phyloP scores from a whole-genome alignment of 2,113 vertebrate species.

The Noctilio leporinus region DNA sequence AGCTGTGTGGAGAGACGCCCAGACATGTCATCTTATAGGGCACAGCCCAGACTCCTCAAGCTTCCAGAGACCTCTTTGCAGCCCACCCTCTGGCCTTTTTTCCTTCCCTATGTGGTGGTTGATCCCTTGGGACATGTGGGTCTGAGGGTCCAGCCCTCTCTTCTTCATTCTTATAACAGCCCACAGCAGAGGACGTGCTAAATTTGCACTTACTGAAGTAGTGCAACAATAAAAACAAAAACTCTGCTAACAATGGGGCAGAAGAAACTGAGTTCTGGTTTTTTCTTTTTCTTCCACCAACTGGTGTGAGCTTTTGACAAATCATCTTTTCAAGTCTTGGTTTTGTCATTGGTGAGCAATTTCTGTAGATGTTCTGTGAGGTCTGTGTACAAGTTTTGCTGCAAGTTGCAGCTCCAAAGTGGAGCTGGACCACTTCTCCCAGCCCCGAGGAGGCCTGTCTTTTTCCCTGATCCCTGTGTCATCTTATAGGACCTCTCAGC shows the following conservation, averaged over 20 bases:
- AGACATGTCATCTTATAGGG: not conserved
- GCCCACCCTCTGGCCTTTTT: not conserved
- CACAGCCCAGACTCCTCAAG: not conserved
- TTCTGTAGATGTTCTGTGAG: not conserved
- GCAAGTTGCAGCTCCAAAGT: not conserved
- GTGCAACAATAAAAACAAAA: not conserved
- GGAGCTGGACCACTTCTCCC: not conserved
- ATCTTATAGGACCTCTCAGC: not conserved
- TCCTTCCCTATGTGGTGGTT: not conserved
- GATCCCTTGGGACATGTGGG: not conserved
- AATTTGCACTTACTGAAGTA: not conserved
- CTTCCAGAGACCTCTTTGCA: not conserved
- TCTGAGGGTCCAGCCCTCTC: not conserved
- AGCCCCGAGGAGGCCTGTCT: fast-evolving
- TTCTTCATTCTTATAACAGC: not conserved
- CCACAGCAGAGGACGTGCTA: not conserved
- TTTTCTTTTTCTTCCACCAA: not conserved
- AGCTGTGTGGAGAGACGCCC: not conserved
- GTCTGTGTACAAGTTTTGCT: not conserved
- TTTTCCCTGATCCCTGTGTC: not conserved
- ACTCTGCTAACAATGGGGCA: not conserved
- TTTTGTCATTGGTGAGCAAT: not conserved
- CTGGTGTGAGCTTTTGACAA: not conserved
- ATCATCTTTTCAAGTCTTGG: not conserved
- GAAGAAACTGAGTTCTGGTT: not conserved